Evolutionary conservation across 2,888 invertebrate species (phyloP), one percentile per base, ranked within the genome.

Genomic region (Clostera curtula): DNA sequence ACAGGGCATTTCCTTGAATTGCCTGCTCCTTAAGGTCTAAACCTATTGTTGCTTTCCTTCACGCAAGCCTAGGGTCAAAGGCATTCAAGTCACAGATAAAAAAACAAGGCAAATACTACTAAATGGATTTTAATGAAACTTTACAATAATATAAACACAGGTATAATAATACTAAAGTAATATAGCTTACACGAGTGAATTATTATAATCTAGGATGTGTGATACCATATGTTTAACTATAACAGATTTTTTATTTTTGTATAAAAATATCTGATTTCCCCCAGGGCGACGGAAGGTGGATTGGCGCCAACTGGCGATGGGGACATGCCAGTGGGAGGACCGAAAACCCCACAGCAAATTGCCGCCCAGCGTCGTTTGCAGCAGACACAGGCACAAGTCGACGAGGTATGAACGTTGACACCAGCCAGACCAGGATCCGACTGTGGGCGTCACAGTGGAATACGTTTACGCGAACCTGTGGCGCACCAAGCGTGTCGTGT

Each of bases 381-480:
- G 62, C 93, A 93, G 71, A 92, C 93, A 44, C 93, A 93, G 75
- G 93, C 93, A 41, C 93, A 93, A 85, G 93, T 93, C 38, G 93
- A 93, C 69, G 91, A 91, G 88, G 88, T 87, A 53, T 56, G 35
- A 29, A 12, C 6, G n/a, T 8, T 20, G 3, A 11, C 11, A 20
- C 7, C 11, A 11, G 10, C 7, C 6, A 2, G 5, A 20, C 5
- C 3, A 11, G 6, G 7, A 13, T 9, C 8, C 8, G 10, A 8
- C 5, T 3, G 4, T 12, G 49, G 43, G 52, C 44, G 50, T 50
- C 43, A 49, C 20, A 5, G 4, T 5, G 30, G 5, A 31, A 21
- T 31, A 20, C 19, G 11, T 19, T 29, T 25, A 19, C 5, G 12
- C 6, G 12, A 21, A 6, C 8, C 8, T 8, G 2, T 2, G 4